phyloP scores from a whole-genome alignment of 1,140 invertebrate genomes.

The Leucophenga varia region DNA sequence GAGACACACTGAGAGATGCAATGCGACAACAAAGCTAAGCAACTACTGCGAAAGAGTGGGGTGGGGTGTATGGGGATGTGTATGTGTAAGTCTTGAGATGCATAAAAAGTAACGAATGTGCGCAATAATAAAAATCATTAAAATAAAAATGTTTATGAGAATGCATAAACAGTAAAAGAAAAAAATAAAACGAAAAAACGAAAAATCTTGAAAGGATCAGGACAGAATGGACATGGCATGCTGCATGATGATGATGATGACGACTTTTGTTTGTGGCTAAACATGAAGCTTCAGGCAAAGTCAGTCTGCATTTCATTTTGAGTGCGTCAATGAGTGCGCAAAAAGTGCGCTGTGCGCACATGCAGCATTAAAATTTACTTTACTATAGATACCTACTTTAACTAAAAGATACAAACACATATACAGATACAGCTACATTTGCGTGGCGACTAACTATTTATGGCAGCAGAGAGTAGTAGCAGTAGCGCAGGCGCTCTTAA shows the following conservation, averaged over 20 bases:
- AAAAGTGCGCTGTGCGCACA: conserved; percentile 22
- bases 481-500: conserved; percentile 48
- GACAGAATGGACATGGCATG: background rate
- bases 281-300: too few species aligned
- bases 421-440: conserved; percentile 2
- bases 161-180: conserved; percentile 51
- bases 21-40: too few species aligned
- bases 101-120: conserved; percentile 54
- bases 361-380: too few species aligned
- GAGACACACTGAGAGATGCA: too few species aligned
- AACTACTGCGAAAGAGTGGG: too few species aligned
- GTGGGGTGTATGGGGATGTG: too few species aligned
- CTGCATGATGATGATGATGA: conserved; percentile 14
- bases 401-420: background rate
- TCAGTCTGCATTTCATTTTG: too few species aligned
- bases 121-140: conserved; percentile 54
- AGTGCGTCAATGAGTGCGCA: conserved; percentile 12
- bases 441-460: conserved; percentile 3
- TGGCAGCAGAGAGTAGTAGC: conserved; percentile 3
- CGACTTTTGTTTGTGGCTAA: too few species aligned
- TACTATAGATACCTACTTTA: background rate
- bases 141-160: conserved; percentile 55
- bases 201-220: conserved; percentile 23
- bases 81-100: too few species aligned
- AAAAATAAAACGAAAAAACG: too few species aligned